Base-by-base conservation (phyloP, 2,888 invertebrate genomes). In the Drosophila mayaguana region DNA sequence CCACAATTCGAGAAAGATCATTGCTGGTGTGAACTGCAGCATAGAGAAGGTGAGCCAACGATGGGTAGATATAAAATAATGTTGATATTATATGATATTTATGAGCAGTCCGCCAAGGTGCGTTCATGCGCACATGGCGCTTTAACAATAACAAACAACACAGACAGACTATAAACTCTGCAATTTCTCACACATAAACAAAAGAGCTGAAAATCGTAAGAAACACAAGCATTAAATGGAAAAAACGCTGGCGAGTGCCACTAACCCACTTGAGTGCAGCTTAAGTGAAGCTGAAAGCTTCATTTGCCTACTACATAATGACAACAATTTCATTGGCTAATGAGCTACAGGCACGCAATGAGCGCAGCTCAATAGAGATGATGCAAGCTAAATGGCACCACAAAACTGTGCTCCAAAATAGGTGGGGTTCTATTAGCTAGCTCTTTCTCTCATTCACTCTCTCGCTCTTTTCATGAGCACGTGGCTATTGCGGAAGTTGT, bases 1-100 rank as follows among this genome's bases (percentile, higher is more conserved):
- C 72, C 87, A 22, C 90, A 92, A 73, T 92, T 93, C 66, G 83
- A 93, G 20, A 92, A 93, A 60, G 93, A 93, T 86, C 93, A 93
- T 76, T 93, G 93, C 72, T 92, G 91, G 90, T 93, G 93, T 75
- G 93, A 93, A 72, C 83, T 92, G 76, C 91, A 92, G 32, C 93
- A 93, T 68, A 78, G 83, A 20, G 91, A 91, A 70, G 93, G 93
- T 93, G 81, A 92, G 91, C 88, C 34, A 6, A 36, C 22, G 9
- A 32, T 18, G 22, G 55, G 43, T 14, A 9, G 36, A 32, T 38
- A 22, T 28, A 14, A 50, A 42, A 69, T 45, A 40, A 43, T 40
- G 16, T 32, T 42, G 32, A 56, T 60, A 45, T 54, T 63, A 40
- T 57, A 57, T 45, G 56, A 61, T 67, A 71, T 72, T 80, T 87